phyloP scores from a whole-genome alignment of 2,113 vertebrate species.

The Microcebus griseorufus region DNA sequence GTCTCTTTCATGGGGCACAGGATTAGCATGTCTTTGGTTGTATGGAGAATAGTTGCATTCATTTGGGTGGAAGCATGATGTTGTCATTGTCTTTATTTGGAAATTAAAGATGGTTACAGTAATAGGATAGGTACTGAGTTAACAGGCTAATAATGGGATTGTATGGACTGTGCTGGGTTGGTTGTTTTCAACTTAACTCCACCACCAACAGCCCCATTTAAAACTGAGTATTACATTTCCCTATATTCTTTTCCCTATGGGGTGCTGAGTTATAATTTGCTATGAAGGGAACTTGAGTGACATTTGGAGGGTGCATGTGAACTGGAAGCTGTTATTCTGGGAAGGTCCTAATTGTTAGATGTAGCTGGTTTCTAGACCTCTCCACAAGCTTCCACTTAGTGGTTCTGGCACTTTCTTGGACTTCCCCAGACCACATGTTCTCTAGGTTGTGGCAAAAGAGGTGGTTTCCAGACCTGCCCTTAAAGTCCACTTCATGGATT shows the following conservation, averaged over 20 bases:
- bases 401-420: background rate
- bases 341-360: background rate
- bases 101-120: background rate
- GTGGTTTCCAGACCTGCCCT: background rate
- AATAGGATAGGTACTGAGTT: background rate
- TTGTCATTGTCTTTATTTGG: background rate
- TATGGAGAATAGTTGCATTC: background rate
- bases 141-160: background rate
- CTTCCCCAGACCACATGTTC: background rate
- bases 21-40: background rate
- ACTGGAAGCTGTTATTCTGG: background rate
- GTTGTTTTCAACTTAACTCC: background rate
- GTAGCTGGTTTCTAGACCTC: background rate
- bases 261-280: background rate
- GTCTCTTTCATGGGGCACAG: background rate
- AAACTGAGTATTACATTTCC: background rate
- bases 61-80: background rate
- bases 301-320: background rate
- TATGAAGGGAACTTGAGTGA: background rate
- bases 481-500: background rate
- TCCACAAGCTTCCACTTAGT: background rate
- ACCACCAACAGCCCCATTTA: background rate
- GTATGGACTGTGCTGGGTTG: background rate
- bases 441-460: background rate
- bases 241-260: background rate